Evolutionary conservation across 2,888 invertebrate species (phyloP), one percentile per base, ranked within the genome.

Genomic region (Gortyna flavago): DNA sequence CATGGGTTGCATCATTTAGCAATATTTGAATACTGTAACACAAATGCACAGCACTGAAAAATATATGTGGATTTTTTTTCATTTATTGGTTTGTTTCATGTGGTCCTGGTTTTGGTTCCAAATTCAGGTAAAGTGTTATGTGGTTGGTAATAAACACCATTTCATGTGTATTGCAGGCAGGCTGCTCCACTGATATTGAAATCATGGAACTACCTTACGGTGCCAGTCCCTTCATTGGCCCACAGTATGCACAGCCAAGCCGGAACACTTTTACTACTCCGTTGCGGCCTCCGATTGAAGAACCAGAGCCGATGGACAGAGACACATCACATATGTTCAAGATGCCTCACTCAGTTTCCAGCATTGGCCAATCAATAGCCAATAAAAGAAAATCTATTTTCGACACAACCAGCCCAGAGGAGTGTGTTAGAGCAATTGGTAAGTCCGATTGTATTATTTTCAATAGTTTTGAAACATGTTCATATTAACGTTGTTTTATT

Each of bases 371-470:
- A 25, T 91, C 93, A 62, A 83, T 93, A 48, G 84, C 91, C 11
- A 85, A 75, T 41, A 95, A 93, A 85, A 90, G 96, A 72, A 94
- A 94, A 82, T 93, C 94, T 13, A 86, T 95, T 71, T 95, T 94
- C 85, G 90, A 93, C 41, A 84, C 85, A n/a, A 81, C 77, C 11
- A 80, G 61, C 38, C 84, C 75, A 8, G 89, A 91, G 32, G 84
- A 86, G 25, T 75, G 90, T 7, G 57, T 74, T 51, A 88, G 73
- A 76, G 79, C 85, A 51, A 85, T 77, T 75, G 85, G 93, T 93
- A 89, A 91, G 91, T 87, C 13, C 32, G 16, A 62, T 29, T 59
- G 9, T 59, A 59, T 57, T 38, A n/a, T 65, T 69, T 59, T 11
- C 6, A n/a, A 66, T 59, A 51, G 35, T 35, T 59, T 79, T 59